phyloP scores from a whole-genome alignment of 2,888 invertebrate genomes.

The Clanis bilineata region DNA sequence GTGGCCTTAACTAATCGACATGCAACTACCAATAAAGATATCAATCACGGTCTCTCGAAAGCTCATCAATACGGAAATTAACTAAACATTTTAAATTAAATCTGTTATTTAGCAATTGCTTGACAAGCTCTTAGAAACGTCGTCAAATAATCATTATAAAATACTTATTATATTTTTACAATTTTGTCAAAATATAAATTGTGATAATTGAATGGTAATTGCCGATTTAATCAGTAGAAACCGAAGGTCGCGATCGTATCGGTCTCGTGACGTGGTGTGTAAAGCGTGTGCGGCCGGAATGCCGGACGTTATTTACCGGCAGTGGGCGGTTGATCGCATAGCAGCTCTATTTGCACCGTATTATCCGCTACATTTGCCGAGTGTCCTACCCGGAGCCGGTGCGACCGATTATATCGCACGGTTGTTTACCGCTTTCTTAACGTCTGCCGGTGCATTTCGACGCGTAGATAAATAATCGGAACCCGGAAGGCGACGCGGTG shows the following conservation, averaged over 20 bases:
- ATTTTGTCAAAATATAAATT: no score
- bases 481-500: neutral
- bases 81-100: no score
- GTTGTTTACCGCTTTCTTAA: slow-evolving; percentile 19
- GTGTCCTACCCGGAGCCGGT: slow-evolving; percentile 20
- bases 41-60: no score
- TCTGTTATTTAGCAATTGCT: no score
- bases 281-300: slow-evolving; percentile 19
- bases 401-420: slow-evolving; percentile 15
- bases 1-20: neutral
- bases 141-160: no score
- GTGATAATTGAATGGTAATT: no score
- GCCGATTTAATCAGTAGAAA: no score
- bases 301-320: slow-evolving; percentile 32
- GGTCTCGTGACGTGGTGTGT: neutral
- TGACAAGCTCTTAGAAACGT: no score
- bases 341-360: slow-evolving; percentile 35
- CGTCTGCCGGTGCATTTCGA: slow-evolving; percentile 5
- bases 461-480: neutral
- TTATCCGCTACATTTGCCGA: slow-evolving; percentile 35
- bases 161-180: no score
- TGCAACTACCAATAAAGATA: neutral
- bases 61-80: no score
- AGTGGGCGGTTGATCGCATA: slow-evolving; percentile 22
- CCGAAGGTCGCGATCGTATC: neutral